Evolutionary conservation across 1,140 invertebrate genomes (phyloP), one percentile per base, ranked within the genome.

Genomic region (Amphibalanus amphitrite): DNA sequence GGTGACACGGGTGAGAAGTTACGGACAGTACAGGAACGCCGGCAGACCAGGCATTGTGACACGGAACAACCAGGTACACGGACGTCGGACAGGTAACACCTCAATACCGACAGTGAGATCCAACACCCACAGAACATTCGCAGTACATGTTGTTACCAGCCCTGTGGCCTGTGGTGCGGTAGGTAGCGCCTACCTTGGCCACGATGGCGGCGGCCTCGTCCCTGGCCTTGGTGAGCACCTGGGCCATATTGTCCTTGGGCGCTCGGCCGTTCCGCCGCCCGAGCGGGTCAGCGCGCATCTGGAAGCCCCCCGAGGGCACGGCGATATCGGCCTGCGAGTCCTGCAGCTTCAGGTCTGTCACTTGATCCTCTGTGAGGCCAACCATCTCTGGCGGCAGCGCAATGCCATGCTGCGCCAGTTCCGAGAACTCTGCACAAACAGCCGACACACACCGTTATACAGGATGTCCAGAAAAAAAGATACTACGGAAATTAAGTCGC

Each of bases 251-350:
- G 73, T 89, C 86, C 25, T 84, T 86, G 0, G 94, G 93, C 69
- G 87, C 90, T 78, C 87, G 84, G 0, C 94, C 93, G 80, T 95
- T 97, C 47, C 95, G 84, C 25, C 91, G 85, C 0, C 91, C 89
- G 79, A 91, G 83, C 0, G 87, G 85, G 79, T 92, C 87, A 76
- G 82, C 85, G 72, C 78, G 77, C 59, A 83, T 82, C 30, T 80
- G 81, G 78, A 81, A 90, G 38, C 88, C 92, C 75, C 89, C 90
- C 77, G 86, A 87, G 0, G 93, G 92, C 29, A 87, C 83, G 78
- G 92, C 95, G 72, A 87, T 89, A 29, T 92, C 88, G n/a, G 86
- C 90, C 87, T 88, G 95, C 33, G 89, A 85, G 81, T 97, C 94
- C 74, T 86, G 86, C 8, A 96, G 80, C 76, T 93, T 92, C 8